A percentile compares a stretch with the other conserved stretches of the same genome.
Conservation (phyloP, 1,140 invertebrate genomes). For the Heliconius hermathena region DNA sequence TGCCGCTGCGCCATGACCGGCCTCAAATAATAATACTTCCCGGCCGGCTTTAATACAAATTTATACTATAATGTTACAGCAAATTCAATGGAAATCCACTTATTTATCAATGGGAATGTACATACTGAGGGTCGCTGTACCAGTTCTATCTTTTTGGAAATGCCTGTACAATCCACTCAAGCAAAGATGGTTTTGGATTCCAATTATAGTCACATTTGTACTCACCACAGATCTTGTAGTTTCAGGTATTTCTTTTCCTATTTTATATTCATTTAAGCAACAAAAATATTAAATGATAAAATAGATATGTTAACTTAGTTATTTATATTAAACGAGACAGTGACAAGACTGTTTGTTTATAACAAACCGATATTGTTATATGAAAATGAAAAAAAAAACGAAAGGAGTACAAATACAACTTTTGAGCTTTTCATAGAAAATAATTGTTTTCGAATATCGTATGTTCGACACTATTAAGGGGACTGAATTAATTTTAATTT, state of each 20-base stretch:
- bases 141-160: conserved; percentile 61
- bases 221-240: conserved; percentile 66
- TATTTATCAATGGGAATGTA: conserved; percentile 73
- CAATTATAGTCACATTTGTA: conserved; percentile 64
- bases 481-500: no score
- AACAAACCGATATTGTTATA: no score
- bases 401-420: no score
- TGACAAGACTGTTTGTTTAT: background rate
- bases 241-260: conserved; percentile 64
- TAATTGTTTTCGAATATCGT: no score
- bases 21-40: no score
- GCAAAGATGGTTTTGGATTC: conserved; percentile 69
- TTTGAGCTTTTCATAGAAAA: no score
- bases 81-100: conserved; percentile 65
- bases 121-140: conserved; percentile 60
- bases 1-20: no score
- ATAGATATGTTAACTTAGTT: background rate
- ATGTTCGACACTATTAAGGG: no score
- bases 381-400: no score
- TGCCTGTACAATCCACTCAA: conserved; percentile 64
- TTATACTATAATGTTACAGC: conserved; percentile 45
- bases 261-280: conserved; percentile 27
- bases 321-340: background rate
- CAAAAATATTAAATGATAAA: background rate
- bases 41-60: no score